Evolutionary conservation across 2,113 vertebrate species (phyloP), one percentile per base, ranked within the genome.

Genomic region (Phycodurus eques): DNA sequence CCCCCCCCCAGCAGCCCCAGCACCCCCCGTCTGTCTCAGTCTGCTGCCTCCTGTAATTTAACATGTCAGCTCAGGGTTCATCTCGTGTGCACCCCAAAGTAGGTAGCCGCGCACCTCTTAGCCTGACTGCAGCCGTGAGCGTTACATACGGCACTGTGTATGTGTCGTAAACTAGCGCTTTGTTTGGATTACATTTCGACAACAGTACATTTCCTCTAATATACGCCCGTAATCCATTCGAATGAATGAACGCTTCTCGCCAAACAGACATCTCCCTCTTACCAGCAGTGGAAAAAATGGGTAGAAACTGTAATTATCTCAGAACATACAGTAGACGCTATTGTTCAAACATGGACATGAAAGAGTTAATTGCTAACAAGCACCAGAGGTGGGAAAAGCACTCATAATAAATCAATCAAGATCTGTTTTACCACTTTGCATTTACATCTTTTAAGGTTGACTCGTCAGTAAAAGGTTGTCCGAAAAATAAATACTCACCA

Each of bases 21-120:
- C 51, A 22, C 74, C 71, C 67, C 66, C 17, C 20, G 75, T 86
- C 84, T 80, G 88, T 85, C 89, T 88, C 90, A 90, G 87, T 90
- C 88, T 90, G 85, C 82, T 89, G 88, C 90, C 81, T 85, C 79
- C 79, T 90, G 85, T 86, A 91, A 88, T 90, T 88, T 89, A 88
- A 82, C 88, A 88, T 88, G 89, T 86, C 77, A 39, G 79, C 81
- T 83, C 63, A 3, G 80, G 77, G 76, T 85, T 88, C 82, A 85
- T 84, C 64, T 53, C 49, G 72, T 54, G 79, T 74, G 79, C 78
- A 74, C 35, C 43, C 73, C 68, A 66, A 61, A 66, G 44, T 31
- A 47, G 64, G 44, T 66, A 66, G 64, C 43, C 22, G 14, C 22
- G 64, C n/a, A 66, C 61, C 53, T 35, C 44, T 67, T 71, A 75